Conservation (phyloP, 1,140 invertebrate species). For the Brachionus sp. region DNA sequence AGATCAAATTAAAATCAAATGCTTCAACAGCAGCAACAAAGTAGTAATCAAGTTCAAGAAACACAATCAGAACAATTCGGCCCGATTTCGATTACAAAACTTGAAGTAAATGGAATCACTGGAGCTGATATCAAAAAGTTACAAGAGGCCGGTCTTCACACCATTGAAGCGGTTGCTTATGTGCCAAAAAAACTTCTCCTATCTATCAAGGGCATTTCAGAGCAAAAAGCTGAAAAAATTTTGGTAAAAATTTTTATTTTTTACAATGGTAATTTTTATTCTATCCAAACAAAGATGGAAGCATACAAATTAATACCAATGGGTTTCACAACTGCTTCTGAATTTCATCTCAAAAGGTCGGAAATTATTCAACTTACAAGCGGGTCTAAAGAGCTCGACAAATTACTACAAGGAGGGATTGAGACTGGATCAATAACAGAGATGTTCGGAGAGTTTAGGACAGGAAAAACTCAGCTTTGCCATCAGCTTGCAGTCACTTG, state of each 20-base stretch:
- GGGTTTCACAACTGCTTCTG: constrained; percentile 94
- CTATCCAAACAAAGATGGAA: constrained; percentile 64
- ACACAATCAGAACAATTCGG: constrained; percentile 40
- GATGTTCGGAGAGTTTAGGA: constrained; percentile 96
- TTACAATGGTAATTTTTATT: not conserved
- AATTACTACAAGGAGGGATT: constrained; percentile 80
- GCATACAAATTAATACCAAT: constrained; percentile 88
- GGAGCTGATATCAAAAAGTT: constrained; percentile 87
- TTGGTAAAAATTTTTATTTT: constrained; percentile 60
- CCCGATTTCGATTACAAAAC: constrained; percentile 22
- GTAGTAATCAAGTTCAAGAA: constrained; percentile 28
- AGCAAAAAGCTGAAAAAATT: constrained; percentile 94
- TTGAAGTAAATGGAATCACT: constrained; percentile 70
- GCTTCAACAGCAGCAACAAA: constrained; percentile 34
- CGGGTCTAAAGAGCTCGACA: constrained; percentile 88
- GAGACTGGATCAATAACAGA: constrained; percentile 99
- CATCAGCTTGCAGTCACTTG: constrained; percentile 96
- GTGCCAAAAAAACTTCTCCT: constrained; percentile 84
- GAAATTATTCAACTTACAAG: constrained; percentile 70
- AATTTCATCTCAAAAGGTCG: constrained; percentile 84
- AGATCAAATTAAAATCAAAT: not conserved
- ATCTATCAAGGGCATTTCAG: constrained; percentile 90
- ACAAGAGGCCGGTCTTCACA: constrained; percentile 84
- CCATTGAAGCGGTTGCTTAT: constrained; percentile 90
- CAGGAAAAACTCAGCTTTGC: constrained; percentile 95